phyloP scores from a whole-genome alignment of 2,113 vertebrate genomes.

The Sapayoa aenigma region DNA sequence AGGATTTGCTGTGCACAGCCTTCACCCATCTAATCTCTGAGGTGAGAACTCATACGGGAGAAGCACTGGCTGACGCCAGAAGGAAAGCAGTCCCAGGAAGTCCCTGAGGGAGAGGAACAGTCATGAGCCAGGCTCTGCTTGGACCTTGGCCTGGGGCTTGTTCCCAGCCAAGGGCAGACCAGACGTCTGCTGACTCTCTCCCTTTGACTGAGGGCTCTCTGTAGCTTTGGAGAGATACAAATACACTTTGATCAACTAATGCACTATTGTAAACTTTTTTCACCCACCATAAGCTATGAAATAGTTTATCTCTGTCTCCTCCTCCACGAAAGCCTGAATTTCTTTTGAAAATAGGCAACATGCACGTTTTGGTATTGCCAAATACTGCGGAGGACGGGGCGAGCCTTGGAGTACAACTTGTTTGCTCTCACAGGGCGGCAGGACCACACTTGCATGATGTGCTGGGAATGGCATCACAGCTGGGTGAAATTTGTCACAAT shows the following conservation, averaged over 20 bases:
- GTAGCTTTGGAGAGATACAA: not conserved
- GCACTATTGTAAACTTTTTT: not conserved
- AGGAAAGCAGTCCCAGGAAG: not conserved
- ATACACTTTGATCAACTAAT: too few species aligned
- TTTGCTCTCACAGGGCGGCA: not conserved
- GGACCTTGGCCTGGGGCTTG: not conserved
- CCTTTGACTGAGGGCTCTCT: not conserved
- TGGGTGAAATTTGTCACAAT: not conserved
- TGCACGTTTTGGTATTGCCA: not conserved
- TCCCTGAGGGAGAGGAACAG: not conserved
- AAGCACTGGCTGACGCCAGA: not conserved
- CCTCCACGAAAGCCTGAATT: not conserved
- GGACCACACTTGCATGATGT: not conserved
- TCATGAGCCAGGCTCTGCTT: not conserved
- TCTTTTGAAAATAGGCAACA: not conserved
- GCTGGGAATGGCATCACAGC: not conserved
- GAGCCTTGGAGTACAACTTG: not conserved
- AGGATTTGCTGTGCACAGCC: not conserved
- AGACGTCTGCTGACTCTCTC: not conserved
- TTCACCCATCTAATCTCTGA: not conserved
- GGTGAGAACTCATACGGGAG: not conserved
- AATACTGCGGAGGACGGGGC: not conserved
- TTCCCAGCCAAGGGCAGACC: not conserved
- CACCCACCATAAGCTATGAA: not conserved
- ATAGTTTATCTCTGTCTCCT: not conserved